Evolutionary conservation across 2,797 vertebrate genomes (phyloP).

Genomic region (Poeciliopsis presidionis): DNA sequence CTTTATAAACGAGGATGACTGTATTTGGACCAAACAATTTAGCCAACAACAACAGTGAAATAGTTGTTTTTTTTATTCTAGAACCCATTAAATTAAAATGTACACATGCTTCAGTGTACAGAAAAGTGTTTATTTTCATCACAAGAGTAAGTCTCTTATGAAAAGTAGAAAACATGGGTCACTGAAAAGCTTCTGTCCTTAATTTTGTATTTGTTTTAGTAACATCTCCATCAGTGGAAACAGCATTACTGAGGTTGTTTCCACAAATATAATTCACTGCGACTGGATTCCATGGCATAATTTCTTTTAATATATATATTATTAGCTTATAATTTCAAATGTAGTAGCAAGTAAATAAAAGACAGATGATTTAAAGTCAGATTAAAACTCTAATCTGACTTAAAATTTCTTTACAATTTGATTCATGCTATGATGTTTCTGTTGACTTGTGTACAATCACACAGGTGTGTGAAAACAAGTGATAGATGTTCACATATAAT

Average conservation of each 20-base stretch:
- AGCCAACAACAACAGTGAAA: background rate
- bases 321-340: background rate
- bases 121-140: background rate
- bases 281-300: background rate
- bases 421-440: background rate
- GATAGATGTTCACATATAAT: background rate
- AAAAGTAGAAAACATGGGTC: background rate
- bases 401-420: background rate
- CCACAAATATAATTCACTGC: background rate
- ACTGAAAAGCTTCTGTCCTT: background rate
- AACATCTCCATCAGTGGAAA: background rate
- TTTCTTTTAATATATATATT: background rate
- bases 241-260: background rate
- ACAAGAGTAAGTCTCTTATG: background rate
- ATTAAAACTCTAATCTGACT: background rate
- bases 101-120: background rate
- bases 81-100: background rate
- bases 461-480: background rate
- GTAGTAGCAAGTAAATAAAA: background rate
- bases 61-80: background rate
- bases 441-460: background rate
- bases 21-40: constrained; percentile 3
- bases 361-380: background rate
- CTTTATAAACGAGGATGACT: background rate
- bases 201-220: background rate